Conservation (phyloP, 2,888 invertebrate genomes). For the Ecliptopera silaceata region DNA sequence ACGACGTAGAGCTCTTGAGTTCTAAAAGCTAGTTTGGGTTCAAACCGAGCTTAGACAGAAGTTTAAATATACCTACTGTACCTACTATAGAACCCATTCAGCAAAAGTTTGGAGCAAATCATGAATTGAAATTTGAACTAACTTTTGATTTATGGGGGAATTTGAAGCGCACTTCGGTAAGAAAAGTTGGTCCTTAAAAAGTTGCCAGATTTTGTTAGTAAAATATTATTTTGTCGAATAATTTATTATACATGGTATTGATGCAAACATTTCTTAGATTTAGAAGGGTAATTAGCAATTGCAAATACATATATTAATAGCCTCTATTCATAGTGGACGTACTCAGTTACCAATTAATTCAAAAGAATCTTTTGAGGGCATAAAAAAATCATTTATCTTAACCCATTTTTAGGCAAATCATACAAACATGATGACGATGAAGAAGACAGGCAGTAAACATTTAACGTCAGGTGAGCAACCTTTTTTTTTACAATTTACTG, state of each 20-base stretch:
- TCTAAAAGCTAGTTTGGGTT: conserved; percentile 13
- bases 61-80: conserved; percentile 8
- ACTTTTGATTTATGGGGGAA: conserved; percentile 25
- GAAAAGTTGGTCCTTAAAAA: conserved; percentile 15
- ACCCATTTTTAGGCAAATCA: too few species aligned
- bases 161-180: conserved; percentile 18
- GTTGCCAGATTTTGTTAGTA: not conserved
- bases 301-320: too few species aligned
- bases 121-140: conserved; percentile 22
- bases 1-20: conserved; percentile 10
- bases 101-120: conserved; percentile 23
- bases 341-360: too few species aligned
- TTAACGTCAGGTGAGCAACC: too few species aligned
- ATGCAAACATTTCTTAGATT: too few species aligned
- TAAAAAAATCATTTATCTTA: too few species aligned
- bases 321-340: too few species aligned
- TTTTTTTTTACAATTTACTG: too few species aligned
- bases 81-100: conserved; percentile 18
- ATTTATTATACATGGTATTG: not conserved
- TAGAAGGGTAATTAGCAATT: too few species aligned
- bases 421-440: too few species aligned
- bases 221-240: not conserved
- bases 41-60: conserved; percentile 9
- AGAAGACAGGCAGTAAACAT: too few species aligned
- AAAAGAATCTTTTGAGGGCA: too few species aligned